Conservation (phyloP, 2,113 vertebrate genomes). For the Diadophis punctatus region DNA sequence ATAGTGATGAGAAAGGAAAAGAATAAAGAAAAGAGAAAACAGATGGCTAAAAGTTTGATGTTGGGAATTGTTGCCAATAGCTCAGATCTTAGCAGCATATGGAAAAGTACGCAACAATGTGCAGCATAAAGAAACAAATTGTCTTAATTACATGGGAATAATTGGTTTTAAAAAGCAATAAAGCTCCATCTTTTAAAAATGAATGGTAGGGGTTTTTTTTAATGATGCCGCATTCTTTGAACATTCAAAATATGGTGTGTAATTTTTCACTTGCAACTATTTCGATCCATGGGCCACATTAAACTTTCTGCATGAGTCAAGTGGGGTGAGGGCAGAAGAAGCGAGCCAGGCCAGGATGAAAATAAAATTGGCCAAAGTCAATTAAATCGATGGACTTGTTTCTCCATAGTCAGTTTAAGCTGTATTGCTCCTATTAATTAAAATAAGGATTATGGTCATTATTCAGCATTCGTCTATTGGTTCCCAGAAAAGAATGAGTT, state of each 20-base stretch:
- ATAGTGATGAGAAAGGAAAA: constrained; percentile 20
- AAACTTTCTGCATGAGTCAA: not conserved
- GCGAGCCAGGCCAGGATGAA: not conserved
- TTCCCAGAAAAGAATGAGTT: not conserved
- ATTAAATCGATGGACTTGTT: not conserved
- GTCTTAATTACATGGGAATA: constrained; percentile 41
- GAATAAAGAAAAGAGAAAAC: constrained; percentile 56
- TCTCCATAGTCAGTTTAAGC: not conserved
- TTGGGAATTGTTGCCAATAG: constrained; percentile 36
- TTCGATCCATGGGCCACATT: not conserved
- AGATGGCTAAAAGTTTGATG: constrained; percentile 59
- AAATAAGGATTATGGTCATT: not conserved
- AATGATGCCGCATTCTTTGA: constrained; percentile 12
- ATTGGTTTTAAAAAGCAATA: constrained; percentile 30
- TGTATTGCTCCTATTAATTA: not conserved
- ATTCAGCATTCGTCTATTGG: not conserved
- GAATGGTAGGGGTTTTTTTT: not conserved
- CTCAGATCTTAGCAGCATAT: constrained; percentile 45
- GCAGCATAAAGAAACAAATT: constrained; percentile 45
- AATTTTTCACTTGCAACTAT: not conserved
- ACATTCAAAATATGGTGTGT: not conserved
- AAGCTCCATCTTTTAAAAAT: not conserved
- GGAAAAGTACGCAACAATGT: constrained; percentile 43
- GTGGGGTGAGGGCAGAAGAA: not conserved
- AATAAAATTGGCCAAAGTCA: not conserved